Conservation (phyloP, 2,888 invertebrate genomes). For the Sphaerophoria rueppellii region DNA sequence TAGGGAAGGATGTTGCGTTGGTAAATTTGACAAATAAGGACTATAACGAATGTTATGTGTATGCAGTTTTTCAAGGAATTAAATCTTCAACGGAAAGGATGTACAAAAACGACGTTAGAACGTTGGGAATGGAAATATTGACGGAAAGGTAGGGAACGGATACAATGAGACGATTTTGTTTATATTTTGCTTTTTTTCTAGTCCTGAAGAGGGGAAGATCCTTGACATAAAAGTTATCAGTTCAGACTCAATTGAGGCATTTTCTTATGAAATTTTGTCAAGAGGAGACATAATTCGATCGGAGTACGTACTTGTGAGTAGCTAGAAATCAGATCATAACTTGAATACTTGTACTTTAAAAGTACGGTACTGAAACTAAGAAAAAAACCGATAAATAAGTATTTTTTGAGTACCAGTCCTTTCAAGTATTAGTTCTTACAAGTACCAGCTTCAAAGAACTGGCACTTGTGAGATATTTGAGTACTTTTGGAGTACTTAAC, state of each 20-base stretch:
- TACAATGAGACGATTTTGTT: not conserved
- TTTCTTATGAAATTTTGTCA: constrained; percentile 91
- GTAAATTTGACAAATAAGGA: not conserved
- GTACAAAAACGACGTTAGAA: not conserved
- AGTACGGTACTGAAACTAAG: too few relatives aligned
- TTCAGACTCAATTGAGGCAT: constrained; percentile 88
- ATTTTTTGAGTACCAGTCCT: too few relatives aligned
- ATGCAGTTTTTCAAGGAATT: constrained; percentile 11
- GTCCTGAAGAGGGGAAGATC: constrained; percentile 86
- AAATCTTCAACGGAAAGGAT: not conserved
- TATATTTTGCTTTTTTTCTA: not conserved
- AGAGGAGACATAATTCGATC: constrained; percentile 92
- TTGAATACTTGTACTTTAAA: too few relatives aligned
- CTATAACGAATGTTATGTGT: constrained; percentile 1
- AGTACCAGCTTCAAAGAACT: too few relatives aligned
- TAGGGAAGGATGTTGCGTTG: not conserved
- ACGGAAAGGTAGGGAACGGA: constrained; percentile 10
- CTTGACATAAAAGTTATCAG: constrained; percentile 88
- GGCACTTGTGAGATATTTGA: too few relatives aligned
- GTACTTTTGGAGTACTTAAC: too few relatives aligned
- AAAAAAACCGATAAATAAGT: too few relatives aligned
- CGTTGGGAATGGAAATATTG: constrained; percentile 19
- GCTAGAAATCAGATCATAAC: too few relatives aligned
- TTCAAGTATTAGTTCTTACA: too few relatives aligned
- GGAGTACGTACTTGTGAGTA: constrained; percentile 86